Conservation (phyloP, 2,888 invertebrate genomes). For the Ornithoptera priamus region DNA sequence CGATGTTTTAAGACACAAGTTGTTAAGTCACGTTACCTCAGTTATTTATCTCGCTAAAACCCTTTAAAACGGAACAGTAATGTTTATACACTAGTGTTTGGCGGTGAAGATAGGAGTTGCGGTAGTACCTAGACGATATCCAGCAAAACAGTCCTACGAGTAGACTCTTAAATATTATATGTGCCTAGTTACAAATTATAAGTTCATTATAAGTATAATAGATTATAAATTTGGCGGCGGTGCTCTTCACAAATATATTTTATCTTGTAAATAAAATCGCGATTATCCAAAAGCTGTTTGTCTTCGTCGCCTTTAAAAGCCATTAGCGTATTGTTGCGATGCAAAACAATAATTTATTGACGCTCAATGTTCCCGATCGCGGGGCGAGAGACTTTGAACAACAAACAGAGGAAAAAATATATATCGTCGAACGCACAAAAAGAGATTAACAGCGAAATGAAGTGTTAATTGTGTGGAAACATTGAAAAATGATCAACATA, state of each 20-base stretch:
- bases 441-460: slow-evolving; percentile 74
- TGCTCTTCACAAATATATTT: slow-evolving; percentile 9
- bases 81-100: too few relatives aligned
- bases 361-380: slow-evolving; percentile 43
- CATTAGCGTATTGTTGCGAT: slow-evolving; percentile 44
- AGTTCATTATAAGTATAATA: neutral
- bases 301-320: slow-evolving; percentile 37
- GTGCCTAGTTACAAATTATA: neutral
- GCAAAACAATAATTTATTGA: slow-evolving; percentile 50
- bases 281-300: slow-evolving; percentile 35
- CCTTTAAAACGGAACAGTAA: too few relatives aligned
- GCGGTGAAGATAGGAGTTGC: too few relatives aligned
- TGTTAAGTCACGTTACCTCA: too few relatives aligned
- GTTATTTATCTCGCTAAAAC: too few relatives aligned
- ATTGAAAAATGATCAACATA: slow-evolving; percentile 80
- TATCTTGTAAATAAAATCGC: slow-evolving; percentile 26
- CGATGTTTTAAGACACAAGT: too few relatives aligned
- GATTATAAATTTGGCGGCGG: slow-evolving; percentile 2
- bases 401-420: slow-evolving; percentile 42
- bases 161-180: neutral
- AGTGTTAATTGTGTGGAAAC: slow-evolving; percentile 79
- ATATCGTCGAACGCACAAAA: slow-evolving; percentile 50
- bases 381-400: slow-evolving; percentile 48
- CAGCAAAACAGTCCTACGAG: too few relatives aligned
- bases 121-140: too few relatives aligned